Percentiles rank a stretch among this genome's conserved stretches.
Evolutionary conservation across 2,888 invertebrate genomes (phyloP).

Genomic region (Microplitis deprimator): DNA sequence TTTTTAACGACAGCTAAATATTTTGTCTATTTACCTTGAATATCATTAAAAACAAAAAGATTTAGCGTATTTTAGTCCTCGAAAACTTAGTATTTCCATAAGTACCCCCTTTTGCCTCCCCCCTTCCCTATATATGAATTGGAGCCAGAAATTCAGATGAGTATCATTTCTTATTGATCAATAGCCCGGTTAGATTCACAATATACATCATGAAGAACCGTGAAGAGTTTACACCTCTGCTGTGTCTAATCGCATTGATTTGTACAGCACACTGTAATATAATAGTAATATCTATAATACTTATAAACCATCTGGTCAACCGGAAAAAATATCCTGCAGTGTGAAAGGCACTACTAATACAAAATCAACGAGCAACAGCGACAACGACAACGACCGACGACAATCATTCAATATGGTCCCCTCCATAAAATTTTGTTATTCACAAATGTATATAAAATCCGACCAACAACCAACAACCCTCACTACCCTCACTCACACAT

Average conservation of each 20-base stretch:
- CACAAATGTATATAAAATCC: slow-evolving; percentile 7
- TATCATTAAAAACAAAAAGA: no score
- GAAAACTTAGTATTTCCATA: no score
- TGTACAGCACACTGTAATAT: slow-evolving; percentile 26
- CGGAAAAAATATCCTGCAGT: slow-evolving; percentile 55
- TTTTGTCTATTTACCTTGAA: no score
- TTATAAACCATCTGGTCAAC: slow-evolving; percentile 62
- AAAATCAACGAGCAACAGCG: slow-evolving; percentile 42
- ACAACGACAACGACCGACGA: slow-evolving; percentile 37
- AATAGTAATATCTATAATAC: slow-evolving; percentile 4
- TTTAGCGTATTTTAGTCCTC: no score
- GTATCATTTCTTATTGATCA: neutral
- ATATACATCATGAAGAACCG: neutral
- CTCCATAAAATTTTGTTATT: neutral
- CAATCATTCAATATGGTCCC: slow-evolving; percentile 41
- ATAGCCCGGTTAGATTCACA: neutral
- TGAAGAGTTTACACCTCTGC: slow-evolving; percentile 43
- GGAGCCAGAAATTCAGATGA: neutral
- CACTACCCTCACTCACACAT: slow-evolving; percentile 8
- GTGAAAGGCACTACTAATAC: slow-evolving; percentile 56
- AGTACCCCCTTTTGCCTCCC: no score
- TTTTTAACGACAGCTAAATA: no score
- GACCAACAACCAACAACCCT: neutral
- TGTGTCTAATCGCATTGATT: slow-evolving; percentile 48
- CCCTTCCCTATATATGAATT: neutral